Conservation (phyloP, 2,113 vertebrate species). For the Mungos mungo region DNA sequence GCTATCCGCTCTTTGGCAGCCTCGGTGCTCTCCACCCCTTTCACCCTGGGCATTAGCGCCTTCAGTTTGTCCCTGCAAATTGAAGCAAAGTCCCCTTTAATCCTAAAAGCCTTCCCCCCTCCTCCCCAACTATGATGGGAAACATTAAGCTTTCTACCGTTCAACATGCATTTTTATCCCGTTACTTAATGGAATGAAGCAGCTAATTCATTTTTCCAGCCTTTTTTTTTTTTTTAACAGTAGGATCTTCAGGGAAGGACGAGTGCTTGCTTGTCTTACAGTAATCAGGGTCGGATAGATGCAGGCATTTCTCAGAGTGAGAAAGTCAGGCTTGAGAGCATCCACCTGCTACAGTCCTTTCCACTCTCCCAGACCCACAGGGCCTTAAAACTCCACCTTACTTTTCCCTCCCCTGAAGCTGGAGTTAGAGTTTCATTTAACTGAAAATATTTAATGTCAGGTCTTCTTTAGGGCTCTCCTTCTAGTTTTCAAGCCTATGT, state of each 20-base stretch:
- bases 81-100: not conserved
- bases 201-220: not conserved
- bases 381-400: not conserved
- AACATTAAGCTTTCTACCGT: not conserved
- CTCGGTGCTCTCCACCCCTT: not conserved
- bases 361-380: not conserved
- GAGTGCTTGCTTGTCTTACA: not conserved
- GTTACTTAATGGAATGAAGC: constrained; percentile 17
- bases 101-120: not conserved
- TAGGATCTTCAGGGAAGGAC: not conserved
- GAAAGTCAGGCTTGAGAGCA: not conserved
- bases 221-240: not conserved
- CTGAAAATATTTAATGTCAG: not conserved
- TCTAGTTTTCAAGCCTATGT: not conserved
- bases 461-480: not conserved
- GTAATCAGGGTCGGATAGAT: not conserved
- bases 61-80: not conserved
- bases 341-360: not conserved
- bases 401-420: not conserved
- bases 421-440: not conserved
- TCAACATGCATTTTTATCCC: not conserved
- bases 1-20: not conserved
- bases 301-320: not conserved
- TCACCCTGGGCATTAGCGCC: not conserved
- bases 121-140: not conserved